Evolutionary conservation across 2,888 invertebrate species (phyloP), one percentile per base, ranked within the genome.

Genomic region (Sarcophaga rosellei): DNA sequence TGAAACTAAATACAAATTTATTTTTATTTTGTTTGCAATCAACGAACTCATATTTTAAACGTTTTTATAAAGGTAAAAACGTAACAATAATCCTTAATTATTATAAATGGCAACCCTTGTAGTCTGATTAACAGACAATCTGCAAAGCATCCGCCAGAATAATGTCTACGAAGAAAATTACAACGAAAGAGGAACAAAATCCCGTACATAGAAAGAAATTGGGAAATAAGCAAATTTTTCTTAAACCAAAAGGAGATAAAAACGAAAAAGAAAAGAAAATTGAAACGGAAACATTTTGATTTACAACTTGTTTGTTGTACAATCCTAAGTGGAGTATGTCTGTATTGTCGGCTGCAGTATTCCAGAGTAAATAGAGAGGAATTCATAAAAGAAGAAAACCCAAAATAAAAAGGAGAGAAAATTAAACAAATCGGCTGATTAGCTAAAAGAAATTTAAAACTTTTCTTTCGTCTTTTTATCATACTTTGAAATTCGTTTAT

Each of bases 281-380:
- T 63, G 20, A 79, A 80, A 80, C 83, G 86, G 80, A 86, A 82
- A 80, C 82, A 86, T 68, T 86, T 82, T 86, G 86, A 86, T 86
- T 86, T 86, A 86, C 86, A 86, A 86, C 83, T 86, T 86, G 86
- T 83, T 83, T 83, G 82, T 80, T 79, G 76, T 83, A 76, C 79
- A 80, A 84, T 84, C 74, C 17, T 63, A 70, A 84, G 75, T 70
- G 21, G 65, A 84, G 74, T 69, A 69, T 84, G 17, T 53, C 17
- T 53, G 53, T 53, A 17, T 53, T 53, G 53, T 17, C 53, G 53
- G 61, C 47, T 72, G 72, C 72, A 77, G 75, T 47, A 78, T 74
- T 73, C 57, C 25, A 63, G 45, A 63, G 65, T 35, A 76, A 65
- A 20, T 66, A 76, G 8, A 62, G 69, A 66, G 45, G 44, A 21